Base-by-base conservation (phyloP, 2,797 vertebrate species). In the Dipus sagitta region DNA sequence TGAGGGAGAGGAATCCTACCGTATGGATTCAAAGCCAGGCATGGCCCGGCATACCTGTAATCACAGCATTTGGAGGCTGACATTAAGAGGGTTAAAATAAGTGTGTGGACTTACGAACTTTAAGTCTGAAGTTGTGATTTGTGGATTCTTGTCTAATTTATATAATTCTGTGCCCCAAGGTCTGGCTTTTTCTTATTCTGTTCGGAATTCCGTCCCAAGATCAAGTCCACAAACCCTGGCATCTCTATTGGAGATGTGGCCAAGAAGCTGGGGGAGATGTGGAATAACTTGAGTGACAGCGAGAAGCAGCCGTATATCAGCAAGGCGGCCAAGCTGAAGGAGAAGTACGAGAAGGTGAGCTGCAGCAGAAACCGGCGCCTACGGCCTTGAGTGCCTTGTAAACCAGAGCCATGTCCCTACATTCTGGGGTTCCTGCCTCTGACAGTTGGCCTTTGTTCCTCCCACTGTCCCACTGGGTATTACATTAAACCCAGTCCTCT, bases 141-240 rank as follows among this genome's bases (percentile, higher is more conserved):
- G 24, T 54, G 24, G 21, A 23, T 90, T 30, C 42, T 93, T 42
- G 47, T 80, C 70, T 94, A 52, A 92, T 71, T 42, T 42, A 20
- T 81, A 12, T 79, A 34, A 26, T 58, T 77, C 60, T 92, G 38
- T 92, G 23, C 20, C 58, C 9, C 91, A 94, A 99, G 99, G 96
- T 99, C 99, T 97, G 99, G 99, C 68, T 99, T 99, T 97, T 99
- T 99, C 96, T 97, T 99, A 30, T 99, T 99, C 97, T 99, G 99
- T 94, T 98, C 99, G 30, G 99, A 99, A 91, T 99, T 99, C 95
- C 99, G 98, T 94, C 99, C 99, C 82, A 99, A 99, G 98, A 99
- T 99, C 96, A 99, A 99, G 87, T 99, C 98, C 78, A 98, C 98
- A 94, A 98, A 98, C 95, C 99, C 99, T 78, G 98, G 98, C 65